Conservation (phyloP, 92 coral and sea anemone species). For the Metridium senile region DNA sequence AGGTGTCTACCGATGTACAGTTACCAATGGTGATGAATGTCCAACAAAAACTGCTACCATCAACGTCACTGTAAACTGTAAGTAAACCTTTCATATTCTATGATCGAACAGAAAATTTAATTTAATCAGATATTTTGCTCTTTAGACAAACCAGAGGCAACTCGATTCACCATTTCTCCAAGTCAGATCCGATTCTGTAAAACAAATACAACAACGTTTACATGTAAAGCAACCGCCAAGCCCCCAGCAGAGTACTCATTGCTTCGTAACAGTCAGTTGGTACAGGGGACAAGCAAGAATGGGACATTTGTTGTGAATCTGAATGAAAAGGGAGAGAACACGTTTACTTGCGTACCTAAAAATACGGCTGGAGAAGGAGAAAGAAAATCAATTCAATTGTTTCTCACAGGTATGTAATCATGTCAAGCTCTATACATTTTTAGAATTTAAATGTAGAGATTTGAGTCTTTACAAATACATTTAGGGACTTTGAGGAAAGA, state of each 20-base stretch:
- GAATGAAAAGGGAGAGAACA: slow-evolving; percentile 5
- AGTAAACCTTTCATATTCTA: too few species aligned
- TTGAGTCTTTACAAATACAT: too few species aligned
- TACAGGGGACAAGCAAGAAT: slow-evolving; percentile 13
- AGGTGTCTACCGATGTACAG: slow-evolving; percentile 51
- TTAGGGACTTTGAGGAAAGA: too few species aligned
- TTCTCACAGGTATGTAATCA: not conserved
- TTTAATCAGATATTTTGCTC: not conserved
- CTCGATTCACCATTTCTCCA: not conserved
- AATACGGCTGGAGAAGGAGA: slow-evolving; percentile 26
- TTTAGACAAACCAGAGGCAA: not conserved
- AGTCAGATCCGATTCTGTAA: not conserved
- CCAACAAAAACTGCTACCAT: slow-evolving; percentile 9
- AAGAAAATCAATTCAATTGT: not conserved
- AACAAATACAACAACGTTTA: slow-evolving; percentile 11
- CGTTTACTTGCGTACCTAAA: slow-evolving; percentile 13
- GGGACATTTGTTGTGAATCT: slow-evolving; percentile 15
- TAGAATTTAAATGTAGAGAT: too few species aligned
- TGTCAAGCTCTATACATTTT: too few species aligned
- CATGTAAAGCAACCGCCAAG: slow-evolving; percentile 44
- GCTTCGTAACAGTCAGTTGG: slow-evolving; percentile 14
- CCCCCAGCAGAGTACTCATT: slow-evolving; percentile 6
- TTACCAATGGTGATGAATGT: slow-evolving; percentile 57
- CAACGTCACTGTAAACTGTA: slow-evolving; percentile 15
- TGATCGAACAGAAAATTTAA: too few species aligned